These are phyloP conservation scores for Pelobates fuscus DNA, from an alignment of 2,113 vertebrate species.

Conservation along the genomic window DNA sequence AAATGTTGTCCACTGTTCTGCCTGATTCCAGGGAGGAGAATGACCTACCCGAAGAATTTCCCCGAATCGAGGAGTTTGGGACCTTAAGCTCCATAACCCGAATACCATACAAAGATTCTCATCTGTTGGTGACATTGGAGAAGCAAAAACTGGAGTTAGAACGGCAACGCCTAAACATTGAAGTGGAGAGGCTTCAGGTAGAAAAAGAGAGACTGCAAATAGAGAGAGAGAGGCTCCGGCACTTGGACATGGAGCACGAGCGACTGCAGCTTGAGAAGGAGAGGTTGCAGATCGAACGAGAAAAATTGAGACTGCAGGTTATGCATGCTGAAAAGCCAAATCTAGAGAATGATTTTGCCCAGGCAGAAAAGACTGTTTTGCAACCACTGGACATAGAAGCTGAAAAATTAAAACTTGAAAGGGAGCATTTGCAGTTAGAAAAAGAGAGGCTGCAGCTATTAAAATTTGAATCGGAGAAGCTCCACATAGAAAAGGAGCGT, in stretches of 20 bases:
- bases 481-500: conserved; percentile 91
- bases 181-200: conserved; percentile 82
- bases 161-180: conserved; percentile 83
- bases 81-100: conserved; percentile 75
- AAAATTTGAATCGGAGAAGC: conserved; percentile 86
- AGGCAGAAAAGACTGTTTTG: conserved; percentile 69
- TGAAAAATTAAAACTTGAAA: conserved; percentile 86
- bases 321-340: conserved; percentile 71
- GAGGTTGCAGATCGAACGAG: conserved; percentile 83
- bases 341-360: conserved; percentile 68
- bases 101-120: conserved; percentile 72
- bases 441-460: conserved; percentile 90
- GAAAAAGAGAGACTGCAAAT: conserved; percentile 86
- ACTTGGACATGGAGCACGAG: conserved; percentile 81
- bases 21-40: conserved; percentile 83
- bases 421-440: conserved; percentile 86
- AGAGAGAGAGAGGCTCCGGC: conserved; percentile 83
- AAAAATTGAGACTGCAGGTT: conserved; percentile 76
- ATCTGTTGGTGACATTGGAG: conserved; percentile 82
- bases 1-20: conserved; percentile 86
- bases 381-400: conserved; percentile 81
- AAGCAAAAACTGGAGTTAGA: conserved; percentile 90
- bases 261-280: conserved; percentile 86
- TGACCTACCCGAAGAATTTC: conserved; percentile 76
- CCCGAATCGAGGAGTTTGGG: conserved; percentile 82